Conservation (phyloP, 2,888 invertebrate genomes). For the Anaspis maculata region DNA sequence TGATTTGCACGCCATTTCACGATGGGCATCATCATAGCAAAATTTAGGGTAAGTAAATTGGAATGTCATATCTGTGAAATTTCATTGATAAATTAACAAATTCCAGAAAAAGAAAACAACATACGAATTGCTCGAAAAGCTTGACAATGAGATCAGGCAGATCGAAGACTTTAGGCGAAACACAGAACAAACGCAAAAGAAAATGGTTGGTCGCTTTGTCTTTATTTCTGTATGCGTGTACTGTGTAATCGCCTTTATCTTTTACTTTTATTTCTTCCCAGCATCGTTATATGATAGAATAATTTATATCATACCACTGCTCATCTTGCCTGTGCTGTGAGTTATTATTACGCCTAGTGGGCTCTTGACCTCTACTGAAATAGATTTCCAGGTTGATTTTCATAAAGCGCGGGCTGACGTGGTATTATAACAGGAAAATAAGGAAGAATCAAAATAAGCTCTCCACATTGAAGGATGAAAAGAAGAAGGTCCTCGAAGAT, state of each 20-base stretch:
- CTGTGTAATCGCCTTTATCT: slow-evolving; percentile 61
- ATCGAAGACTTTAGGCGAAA: slow-evolving; percentile 73
- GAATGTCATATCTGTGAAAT: not conserved
- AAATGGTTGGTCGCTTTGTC: slow-evolving; percentile 70
- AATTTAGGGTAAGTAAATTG: slow-evolving; percentile 54
- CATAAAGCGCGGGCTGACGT: slow-evolving; percentile 70
- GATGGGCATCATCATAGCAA: slow-evolving; percentile 60
- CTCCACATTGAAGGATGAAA: slow-evolving; percentile 64
- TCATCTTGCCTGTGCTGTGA: slow-evolving; percentile 79
- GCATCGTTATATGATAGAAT: slow-evolving; percentile 65
- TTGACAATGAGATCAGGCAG: slow-evolving; percentile 70
- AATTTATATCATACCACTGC: slow-evolving; percentile 67
- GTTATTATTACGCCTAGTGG: slow-evolving; percentile 30
- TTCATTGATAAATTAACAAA: slow-evolving; percentile 1
- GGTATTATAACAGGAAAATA: slow-evolving; percentile 82
- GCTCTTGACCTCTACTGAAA: slow-evolving; percentile 6
- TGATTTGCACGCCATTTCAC: no score
- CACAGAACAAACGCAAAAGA: slow-evolving; percentile 74
- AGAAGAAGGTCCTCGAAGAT: slow-evolving; percentile 82
- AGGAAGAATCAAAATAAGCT: slow-evolving; percentile 69
- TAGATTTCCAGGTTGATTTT: slow-evolving; percentile 57
- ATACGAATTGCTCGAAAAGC: slow-evolving; percentile 54
- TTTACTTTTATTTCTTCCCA: slow-evolving; percentile 75
- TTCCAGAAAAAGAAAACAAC: slow-evolving; percentile 50
- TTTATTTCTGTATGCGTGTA: slow-evolving; percentile 62